phyloP scores from a whole-genome alignment of 2,113 vertebrate genomes.

The Festucalex cinctus region DNA sequence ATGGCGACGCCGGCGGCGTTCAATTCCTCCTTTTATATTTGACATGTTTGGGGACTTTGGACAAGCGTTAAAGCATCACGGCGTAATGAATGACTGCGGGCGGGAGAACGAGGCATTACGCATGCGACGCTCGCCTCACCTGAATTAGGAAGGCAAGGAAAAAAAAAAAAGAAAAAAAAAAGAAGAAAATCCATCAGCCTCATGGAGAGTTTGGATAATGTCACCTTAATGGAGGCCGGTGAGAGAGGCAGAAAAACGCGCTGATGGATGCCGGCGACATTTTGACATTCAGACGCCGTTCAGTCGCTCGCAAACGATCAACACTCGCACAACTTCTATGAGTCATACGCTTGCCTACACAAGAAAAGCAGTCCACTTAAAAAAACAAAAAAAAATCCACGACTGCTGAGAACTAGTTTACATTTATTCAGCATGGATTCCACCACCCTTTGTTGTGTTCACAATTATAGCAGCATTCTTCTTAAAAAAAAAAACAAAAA shows the following conservation, averaged over 20 bases:
- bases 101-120: background rate
- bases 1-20: background rate
- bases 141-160: background rate
- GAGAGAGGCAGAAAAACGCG: background rate
- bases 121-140: background rate
- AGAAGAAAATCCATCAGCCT: background rate
- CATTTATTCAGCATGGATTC: background rate
- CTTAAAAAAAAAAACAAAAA: too few species aligned
- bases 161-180: too few species aligned
- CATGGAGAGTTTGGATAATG: background rate
- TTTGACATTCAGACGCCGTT: background rate
- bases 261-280: background rate
- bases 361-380: too few species aligned
- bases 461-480: too few species aligned
- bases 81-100: conserved; percentile 2
- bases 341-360: background rate
- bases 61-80: conserved; percentile 2
- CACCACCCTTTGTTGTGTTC: too few species aligned
- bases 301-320: background rate
- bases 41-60: conserved; percentile 14
- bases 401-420: background rate
- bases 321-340: background rate
- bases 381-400: background rate
- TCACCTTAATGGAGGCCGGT: background rate
- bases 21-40: background rate